Evolutionary conservation across 1,140 invertebrate species (phyloP), one percentile per base, ranked within the genome.

Genomic region (Sminthurides bifidus): DNA sequence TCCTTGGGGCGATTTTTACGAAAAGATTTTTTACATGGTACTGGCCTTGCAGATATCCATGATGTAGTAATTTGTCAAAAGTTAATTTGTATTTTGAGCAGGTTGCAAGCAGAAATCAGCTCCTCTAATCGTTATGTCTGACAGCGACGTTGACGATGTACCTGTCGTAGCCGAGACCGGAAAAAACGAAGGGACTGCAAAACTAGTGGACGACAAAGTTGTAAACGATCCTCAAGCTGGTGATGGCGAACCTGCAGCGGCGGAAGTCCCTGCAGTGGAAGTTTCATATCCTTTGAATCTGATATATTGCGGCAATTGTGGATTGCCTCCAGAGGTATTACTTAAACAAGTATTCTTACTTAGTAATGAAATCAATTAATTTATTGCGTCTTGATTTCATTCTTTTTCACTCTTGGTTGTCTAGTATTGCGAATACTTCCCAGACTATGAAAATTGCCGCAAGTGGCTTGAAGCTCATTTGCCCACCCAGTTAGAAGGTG

Each of bases 401-500:
- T 43, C 3, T 21, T 46, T 24, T 71, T 31, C 33, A 43, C 43
- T 21, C 12, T 41, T 26, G 41, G 35, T 53, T 37, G 10, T 76
- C 41, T 69, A 92, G 84, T 98, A 97, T 69, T 98, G 94, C 71
- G 93, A 97, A 78, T 96, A 92, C 73, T 94, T 94, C 74, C 92
- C 92, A 35, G 88, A 93, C 69, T 92, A 91, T 73, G 93, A 95
- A 56, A 94, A 94, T 73, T 98, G 94, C 69, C 94, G 93, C 71
- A 81, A 86, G 66, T 98, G 95, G 95, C 69, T 97, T 41, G 89
- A 96, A 70, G 85, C 86, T 67, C 85, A 96, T 78, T 74, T 98
- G 50, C 93, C 94, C 3, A 82, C 82, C 41, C 84, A 93, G 73
- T 94, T 96, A 72, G 85, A 91, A 69, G 89, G 87, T 72, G 77